Base-by-base conservation (phyloP, 2,888 invertebrate genomes). In the Serripes groenlandicus region DNA sequence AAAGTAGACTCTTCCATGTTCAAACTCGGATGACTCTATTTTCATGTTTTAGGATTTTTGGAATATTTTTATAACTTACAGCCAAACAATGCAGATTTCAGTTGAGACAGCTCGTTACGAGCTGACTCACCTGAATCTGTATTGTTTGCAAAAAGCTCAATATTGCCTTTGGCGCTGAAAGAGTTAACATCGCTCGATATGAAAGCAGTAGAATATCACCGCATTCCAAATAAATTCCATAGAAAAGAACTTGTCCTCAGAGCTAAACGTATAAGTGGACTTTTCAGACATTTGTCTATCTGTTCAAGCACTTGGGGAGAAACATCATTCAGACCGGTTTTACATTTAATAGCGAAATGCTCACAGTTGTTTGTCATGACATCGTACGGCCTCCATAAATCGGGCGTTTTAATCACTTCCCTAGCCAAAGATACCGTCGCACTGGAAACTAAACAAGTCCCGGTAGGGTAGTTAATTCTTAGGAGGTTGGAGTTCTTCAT, bases 271-370 rank as follows among this genome's bases (percentile, higher is more conserved):
- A 21, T 62, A 3, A 62, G 18, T 0, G 62, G 62, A 34, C n/a
- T 62, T 21, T 62, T 62, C 32, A 62, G 30, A 34, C 34, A 62
- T 21, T 30, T 62, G 62, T 62, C 62, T 30, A 62, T 62, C 9
- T 62, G 34, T n/a, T 62, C 23, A 28, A 62, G 30, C 32, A 62
- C 62, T 34, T 62, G 62, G 0, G 62, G 30, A 3, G 62, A 62
- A 18, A 62, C 62, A 34, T 62, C 62, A 1, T 18, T 1, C 1
- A 62, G 34, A 18, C 83, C 83, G 3, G 73, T 74, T 64, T 80
- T 80, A 49, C 83, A 83, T 49, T 28, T 62, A 0, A 74, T 80
- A 0, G 79, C 83, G 68, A 83, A 79, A 71, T 83, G 83, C 49
- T 83, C 83, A 30, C 79, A 83, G 34, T 83, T 83, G 52, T 83